Evolutionary conservation across 2,888 invertebrate genomes (phyloP), one percentile per base, ranked within the genome.

Genomic region (Argyra leucocephala): DNA sequence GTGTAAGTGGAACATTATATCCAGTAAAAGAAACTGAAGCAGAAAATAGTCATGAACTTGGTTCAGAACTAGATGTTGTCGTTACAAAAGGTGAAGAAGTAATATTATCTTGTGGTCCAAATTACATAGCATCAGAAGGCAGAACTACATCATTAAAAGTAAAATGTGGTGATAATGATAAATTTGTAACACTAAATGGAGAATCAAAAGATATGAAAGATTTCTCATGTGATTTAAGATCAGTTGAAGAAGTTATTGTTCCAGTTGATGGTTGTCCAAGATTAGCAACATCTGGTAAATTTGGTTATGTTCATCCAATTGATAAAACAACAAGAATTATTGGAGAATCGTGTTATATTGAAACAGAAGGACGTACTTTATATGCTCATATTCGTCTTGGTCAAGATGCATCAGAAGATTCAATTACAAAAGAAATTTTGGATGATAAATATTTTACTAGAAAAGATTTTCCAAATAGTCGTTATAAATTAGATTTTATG

Each of bases 281-380:
- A n/a, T 65, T 68, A 21, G 66, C 68, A 24, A 71, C 70, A 10
- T 69, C 71, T 9, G 71, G 71, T 4, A 68, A 69, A 64, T 74
- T 71, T 63, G 75, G 74, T 7, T 73, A 71, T 61, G 71, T 73
- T 9, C 71, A 75, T 71, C 75, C 75, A 3, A 60, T 71, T 6
- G 70, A 73, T 59, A 64, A 68, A 6, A 62, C 71, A 7, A 69
- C 73, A 0, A 70, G 70, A 31, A 68, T 75, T 18, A 66, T 73
- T 22, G 75, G 75, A 6, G 74, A 74, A 65, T 72, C 75, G 1
- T 75, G 75, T 66, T 75, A 74, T 37, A 69, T 71, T 31, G 69
- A 67, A 10, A 48, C 63, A 6, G 67, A 65, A 1, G 75, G 75
- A 3, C 68, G 69, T 12, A 74, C 74, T 0, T 63, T 72, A 22